Base-by-base conservation (phyloP, 2,888 invertebrate genomes). In the Chymomyza fuscimana region DNA sequence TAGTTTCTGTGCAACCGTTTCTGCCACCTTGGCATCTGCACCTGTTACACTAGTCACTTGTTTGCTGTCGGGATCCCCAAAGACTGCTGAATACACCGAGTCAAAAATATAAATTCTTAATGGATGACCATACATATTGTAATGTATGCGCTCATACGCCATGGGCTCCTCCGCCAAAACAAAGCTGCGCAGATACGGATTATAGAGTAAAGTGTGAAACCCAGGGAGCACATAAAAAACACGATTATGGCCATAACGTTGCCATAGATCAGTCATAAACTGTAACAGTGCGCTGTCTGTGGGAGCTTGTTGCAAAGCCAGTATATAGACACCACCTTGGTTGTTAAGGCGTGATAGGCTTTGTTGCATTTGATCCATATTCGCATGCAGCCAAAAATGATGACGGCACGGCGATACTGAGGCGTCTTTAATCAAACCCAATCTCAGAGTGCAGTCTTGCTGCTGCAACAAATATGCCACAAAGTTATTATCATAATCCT, bases 91-190 rank as follows among this genome's bases (percentile, higher is more conserved):
- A 69, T 89, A 91, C 0, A 89, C 89, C 0, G 92, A 91, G 66
- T 86, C 78, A 63, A 92, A 92, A 32, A 91, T 86, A 70, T 92
- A 91, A 0, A 89, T 76, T 2, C 85, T 86, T 12, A 92, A 6
- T 1, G 90, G 85, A 79, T 91, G 91, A 1, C 88, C 89, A 65
- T 92, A 76, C 0, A 92, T 76, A 70, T 92, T 86, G 12, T 70
- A 19, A 64, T 70, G 82, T 15, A 85, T 87, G 5, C 50, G 58
- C 0, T 59, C 29, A 63, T 73, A 75, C 0, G 73, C 70, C 15
- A 74, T 77, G 5, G 78, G 65, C 19, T 69, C 63, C 12, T 71
- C 22, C 0, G 70, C 80, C 4, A 15, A 1, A 0, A 72, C 68
- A 4, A 59, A n/a, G 2, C 16, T 22, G 6, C 58, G 29, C 12